These are phyloP conservation scores for Geopemphigus sp. DNA, from an alignment of 1,140 invertebrate species.

Conservation along the genomic window DNA sequence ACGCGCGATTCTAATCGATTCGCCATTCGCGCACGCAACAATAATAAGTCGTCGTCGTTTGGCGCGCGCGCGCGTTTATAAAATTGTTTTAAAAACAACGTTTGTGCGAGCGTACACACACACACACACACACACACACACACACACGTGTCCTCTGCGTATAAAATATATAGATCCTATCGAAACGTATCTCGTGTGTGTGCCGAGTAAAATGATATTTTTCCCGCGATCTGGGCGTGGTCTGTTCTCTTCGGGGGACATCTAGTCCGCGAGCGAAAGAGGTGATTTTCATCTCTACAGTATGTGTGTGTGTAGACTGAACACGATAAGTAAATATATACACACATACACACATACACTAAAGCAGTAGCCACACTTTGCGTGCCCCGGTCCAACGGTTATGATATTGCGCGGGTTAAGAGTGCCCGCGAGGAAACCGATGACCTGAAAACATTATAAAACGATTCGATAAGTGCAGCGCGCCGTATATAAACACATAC, in stretches of 20 bases:
- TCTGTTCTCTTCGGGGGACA: too few relatives aligned
- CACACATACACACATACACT: neutral
- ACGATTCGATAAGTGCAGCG: neutral
- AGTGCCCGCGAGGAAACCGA: neutral
- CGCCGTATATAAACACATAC: neutral
- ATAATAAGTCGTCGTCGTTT: constrained; percentile 20
- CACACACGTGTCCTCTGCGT: neutral
- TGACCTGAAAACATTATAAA: constrained; percentile 5
- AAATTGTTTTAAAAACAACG: constrained; percentile 1
- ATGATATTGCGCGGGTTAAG: constrained; percentile 14
- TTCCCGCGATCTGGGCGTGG: neutral
- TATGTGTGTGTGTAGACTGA: neutral
- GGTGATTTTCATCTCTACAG: neutral
- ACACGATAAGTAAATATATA: neutral
- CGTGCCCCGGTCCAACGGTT: constrained; percentile 5
- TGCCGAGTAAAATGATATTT: neutral
- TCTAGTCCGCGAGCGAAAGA: neutral
- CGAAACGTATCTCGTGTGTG: neutral
- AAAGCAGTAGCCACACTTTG: too few relatives aligned
- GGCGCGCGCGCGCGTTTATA: neutral
- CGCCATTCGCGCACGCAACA: constrained; percentile 32
- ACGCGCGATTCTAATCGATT: constrained; percentile 29
- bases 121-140: neutral
- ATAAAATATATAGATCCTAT: constrained; percentile 16
- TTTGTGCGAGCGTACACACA: neutral